Conservation (phyloP, 2,888 invertebrate species). For the Zonitis immaculata region DNA sequence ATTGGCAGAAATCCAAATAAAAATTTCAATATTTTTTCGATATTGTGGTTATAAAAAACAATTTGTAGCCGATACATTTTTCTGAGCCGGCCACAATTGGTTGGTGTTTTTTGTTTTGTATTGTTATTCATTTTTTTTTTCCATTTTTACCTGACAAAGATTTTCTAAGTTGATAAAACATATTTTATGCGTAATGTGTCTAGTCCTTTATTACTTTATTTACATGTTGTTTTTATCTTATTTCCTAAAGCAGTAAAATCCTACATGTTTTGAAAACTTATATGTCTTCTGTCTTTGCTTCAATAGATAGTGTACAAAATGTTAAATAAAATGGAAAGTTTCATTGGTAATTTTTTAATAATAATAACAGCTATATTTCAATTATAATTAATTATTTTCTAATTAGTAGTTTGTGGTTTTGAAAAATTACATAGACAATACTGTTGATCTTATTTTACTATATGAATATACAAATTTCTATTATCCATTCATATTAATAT, state of each 20-base stretch:
- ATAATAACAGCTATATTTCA: too few species aligned
- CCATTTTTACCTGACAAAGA: slow-evolving; percentile 37
- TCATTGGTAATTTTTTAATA: too few species aligned
- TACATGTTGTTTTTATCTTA: slow-evolving; percentile 39
- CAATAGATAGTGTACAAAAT: not conserved
- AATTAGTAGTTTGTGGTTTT: too few species aligned
- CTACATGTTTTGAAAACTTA: slow-evolving; percentile 38
- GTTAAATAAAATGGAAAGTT: not conserved
- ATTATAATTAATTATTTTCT: not conserved
- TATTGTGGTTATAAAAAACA: not conserved
- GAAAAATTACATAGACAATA: too few species aligned
- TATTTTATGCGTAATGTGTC: slow-evolving; percentile 42
- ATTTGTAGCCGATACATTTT: slow-evolving; percentile 17
- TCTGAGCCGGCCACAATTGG: slow-evolving; percentile 13
- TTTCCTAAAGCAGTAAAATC: slow-evolving; percentile 43
- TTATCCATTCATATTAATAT: not conserved
- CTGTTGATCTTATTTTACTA: too few species aligned
- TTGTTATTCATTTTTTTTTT: slow-evolving; percentile 8
- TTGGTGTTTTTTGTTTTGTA: not conserved
- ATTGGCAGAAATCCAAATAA: not conserved
- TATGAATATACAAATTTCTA: too few species aligned
- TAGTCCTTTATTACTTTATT: slow-evolving; percentile 43
- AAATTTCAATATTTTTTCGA: not conserved
- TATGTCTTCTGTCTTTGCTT: slow-evolving; percentile 5
- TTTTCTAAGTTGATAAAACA: slow-evolving; percentile 38